These are phyloP conservation scores for Diadophis punctatus DNA, from an alignment of 2,113 vertebrate species.

Conservation along the genomic window DNA sequence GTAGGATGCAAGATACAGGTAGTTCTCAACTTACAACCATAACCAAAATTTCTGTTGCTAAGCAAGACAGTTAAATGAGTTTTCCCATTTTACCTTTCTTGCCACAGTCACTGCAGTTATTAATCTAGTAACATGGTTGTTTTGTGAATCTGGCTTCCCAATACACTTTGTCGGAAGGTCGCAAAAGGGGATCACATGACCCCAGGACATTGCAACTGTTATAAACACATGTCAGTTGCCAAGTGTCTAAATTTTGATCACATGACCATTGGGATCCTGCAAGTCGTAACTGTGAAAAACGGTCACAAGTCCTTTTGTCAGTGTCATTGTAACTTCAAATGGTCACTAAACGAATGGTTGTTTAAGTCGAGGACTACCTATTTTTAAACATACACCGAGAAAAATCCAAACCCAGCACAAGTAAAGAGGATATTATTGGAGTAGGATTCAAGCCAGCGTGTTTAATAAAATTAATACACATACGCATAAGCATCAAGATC, in stretches of 20 bases:
- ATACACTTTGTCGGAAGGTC: neutral
- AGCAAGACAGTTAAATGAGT: neutral
- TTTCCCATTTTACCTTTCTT: neutral
- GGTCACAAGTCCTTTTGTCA: neutral
- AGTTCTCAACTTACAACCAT: neutral
- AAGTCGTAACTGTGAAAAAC: neutral
- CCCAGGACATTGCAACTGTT: neutral
- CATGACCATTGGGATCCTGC: neutral
- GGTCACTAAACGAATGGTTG: neutral
- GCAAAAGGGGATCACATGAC: neutral
- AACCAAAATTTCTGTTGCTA: neutral
- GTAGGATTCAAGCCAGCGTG: neutral
- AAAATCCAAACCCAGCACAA: neutral
- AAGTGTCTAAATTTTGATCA: neutral
- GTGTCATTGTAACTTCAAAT: neutral
- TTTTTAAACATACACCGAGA: neutral
- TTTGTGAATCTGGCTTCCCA: neutral
- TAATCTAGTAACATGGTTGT: neutral
- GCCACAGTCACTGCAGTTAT: neutral
- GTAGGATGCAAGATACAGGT: neutral
- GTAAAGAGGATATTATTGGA: fast-evolving
- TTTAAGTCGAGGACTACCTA: neutral
- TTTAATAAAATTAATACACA: neutral
- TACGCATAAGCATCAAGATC: neutral
- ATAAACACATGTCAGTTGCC: neutral